These are phyloP conservation scores for Hyperoplus lanceolatus DNA, from an alignment of 2,797 vertebrate genomes.

Conservation along the genomic window DNA sequence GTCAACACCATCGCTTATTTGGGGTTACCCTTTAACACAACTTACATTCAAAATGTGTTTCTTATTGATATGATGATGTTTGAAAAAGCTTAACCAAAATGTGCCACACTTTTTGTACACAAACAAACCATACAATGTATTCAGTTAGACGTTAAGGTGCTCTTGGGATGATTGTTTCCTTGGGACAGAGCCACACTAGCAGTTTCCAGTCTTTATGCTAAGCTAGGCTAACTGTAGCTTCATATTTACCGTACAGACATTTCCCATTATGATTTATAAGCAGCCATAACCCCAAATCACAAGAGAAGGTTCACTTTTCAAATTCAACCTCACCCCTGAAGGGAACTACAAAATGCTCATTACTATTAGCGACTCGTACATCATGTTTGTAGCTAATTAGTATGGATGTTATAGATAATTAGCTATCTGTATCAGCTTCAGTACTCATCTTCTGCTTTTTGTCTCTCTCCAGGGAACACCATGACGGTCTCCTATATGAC, in stretches of 20 bases:
- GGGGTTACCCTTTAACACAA: no score
- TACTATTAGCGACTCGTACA: not conserved
- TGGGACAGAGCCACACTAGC: not conserved
- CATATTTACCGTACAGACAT: no score
- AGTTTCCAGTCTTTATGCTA: no score
- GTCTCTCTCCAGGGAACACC: constrained; percentile 91
- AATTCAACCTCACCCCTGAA: not conserved
- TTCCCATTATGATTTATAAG: not conserved
- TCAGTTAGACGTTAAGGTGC: not conserved
- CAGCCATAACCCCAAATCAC: not conserved
- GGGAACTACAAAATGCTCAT: not conserved
- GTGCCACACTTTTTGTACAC: no score
- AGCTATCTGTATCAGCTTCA: not conserved
- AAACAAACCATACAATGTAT: not conserved
- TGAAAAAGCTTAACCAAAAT: no score
- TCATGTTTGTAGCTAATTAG: not conserved
- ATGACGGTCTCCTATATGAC: constrained; percentile 99
- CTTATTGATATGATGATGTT: no score
- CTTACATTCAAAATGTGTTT: no score
- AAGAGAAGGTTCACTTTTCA: not conserved
- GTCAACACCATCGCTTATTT: no score
- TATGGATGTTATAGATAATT: no score
- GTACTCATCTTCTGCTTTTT: constrained; percentile 1
- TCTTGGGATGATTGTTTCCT: not conserved
- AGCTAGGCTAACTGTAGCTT: no score